Conservation (phyloP, 2,888 invertebrate species). For the Agrotis segetum region DNA sequence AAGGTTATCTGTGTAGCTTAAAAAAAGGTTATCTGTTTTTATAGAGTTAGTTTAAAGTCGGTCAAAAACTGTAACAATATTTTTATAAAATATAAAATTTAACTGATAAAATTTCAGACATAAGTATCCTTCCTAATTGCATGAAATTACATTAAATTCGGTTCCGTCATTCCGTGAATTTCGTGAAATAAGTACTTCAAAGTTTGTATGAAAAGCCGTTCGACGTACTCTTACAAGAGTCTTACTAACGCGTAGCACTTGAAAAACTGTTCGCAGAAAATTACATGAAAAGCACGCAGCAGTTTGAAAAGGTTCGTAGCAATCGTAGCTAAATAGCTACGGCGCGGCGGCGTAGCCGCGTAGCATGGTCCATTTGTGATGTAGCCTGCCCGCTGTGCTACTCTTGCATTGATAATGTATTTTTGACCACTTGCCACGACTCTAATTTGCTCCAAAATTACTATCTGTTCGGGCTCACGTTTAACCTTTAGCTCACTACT, state of each 20-base stretch:
- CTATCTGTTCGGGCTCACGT: too few relatives aligned
- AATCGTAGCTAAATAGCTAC: slow-evolving; percentile 32
- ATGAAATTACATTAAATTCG: too few relatives aligned
- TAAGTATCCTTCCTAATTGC: too few relatives aligned
- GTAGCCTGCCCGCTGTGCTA: slow-evolving; percentile 11
- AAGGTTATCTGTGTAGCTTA: too few relatives aligned
- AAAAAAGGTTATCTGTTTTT: too few relatives aligned
- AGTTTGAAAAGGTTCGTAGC: slow-evolving; percentile 30
- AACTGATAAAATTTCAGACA: too few relatives aligned
- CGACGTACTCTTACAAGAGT: neutral
- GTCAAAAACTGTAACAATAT: too few relatives aligned
- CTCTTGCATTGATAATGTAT: slow-evolving; percentile 22
- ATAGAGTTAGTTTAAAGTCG: too few relatives aligned
- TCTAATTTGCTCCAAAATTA: slow-evolving; percentile 19
- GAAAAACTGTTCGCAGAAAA: slow-evolving; percentile 20
- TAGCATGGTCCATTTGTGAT: slow-evolving; percentile 15
- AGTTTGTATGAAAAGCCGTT: too few relatives aligned
- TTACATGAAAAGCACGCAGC: slow-evolving; percentile 5
- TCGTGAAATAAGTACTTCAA: too few relatives aligned
- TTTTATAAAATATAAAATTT: too few relatives aligned
- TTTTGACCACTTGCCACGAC: slow-evolving; percentile 29
- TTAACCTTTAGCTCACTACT: neutral
- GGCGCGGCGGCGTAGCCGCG: slow-evolving; percentile 26
- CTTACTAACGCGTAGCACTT: slow-evolving; percentile 16
- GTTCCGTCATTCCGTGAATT: too few relatives aligned